Evolutionary conservation across 2,113 vertebrate genomes (phyloP).

Genomic region (Urocolius indicus): DNA sequence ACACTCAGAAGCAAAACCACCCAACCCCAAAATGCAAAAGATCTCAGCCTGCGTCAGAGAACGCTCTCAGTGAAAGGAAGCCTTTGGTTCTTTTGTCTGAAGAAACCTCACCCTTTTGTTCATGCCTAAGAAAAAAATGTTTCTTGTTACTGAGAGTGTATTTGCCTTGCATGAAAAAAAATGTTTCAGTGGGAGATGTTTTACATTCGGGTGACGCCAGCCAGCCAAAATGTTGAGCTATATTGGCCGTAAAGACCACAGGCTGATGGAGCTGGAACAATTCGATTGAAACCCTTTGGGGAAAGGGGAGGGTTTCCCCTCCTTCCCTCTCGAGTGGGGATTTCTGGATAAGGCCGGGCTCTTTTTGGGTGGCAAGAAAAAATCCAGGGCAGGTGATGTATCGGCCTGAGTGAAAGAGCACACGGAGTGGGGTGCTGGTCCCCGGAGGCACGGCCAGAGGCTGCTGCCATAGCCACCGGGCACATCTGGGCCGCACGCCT

Average conservation of each 20-base stretch:
- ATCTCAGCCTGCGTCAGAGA: slow-evolving; percentile 16
- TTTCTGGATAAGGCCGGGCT: background rate
- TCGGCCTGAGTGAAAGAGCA: background rate
- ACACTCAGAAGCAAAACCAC: background rate
- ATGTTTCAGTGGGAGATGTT: slow-evolving; percentile 41
- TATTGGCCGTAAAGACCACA: background rate
- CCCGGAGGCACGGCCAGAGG: background rate
- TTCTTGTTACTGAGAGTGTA: slow-evolving; percentile 40
- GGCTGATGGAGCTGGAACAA: slow-evolving; percentile 8
- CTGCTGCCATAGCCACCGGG: too few species aligned
- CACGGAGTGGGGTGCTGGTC: background rate
- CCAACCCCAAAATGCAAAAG: background rate
- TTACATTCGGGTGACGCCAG: slow-evolving; percentile 44
- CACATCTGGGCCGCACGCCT: slow-evolving; percentile 24
- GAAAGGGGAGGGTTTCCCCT: background rate
- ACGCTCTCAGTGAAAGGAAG: background rate
- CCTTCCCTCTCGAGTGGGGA: background rate
- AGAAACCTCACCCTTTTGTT: slow-evolving; percentile 57
- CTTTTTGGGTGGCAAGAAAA: background rate
- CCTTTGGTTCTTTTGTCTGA: slow-evolving; percentile 34
- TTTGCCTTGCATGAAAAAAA: slow-evolving; percentile 30
- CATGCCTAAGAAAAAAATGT: slow-evolving; percentile 37
- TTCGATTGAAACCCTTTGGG: background rate
- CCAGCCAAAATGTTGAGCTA: slow-evolving; percentile 2
- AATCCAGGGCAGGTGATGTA: background rate